A percentile compares a stretch with the other conserved stretches of the same genome.
Conservation (phyloP, 2,797 vertebrate species). For the Helarctos malayanus region DNA sequence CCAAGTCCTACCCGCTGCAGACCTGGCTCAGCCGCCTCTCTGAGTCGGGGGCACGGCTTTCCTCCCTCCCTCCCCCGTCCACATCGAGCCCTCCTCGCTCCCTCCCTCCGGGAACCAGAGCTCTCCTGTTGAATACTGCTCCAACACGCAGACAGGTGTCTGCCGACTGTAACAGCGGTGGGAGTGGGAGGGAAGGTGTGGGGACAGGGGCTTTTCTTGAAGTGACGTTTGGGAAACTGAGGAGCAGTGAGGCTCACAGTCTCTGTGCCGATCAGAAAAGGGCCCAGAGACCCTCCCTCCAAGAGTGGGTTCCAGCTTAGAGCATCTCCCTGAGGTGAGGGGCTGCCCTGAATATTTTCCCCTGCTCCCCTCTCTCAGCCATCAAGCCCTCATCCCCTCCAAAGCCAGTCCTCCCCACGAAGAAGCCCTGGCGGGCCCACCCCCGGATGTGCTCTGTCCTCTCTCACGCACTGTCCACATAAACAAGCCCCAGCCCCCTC, state of each 20-base stretch:
- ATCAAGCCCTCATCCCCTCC: not conserved
- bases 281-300: not conserved
- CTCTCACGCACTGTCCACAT: slow-evolving; percentile 16
- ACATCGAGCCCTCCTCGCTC: not conserved
- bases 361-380: not conserved
- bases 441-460: not conserved
- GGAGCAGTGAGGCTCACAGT: accelerated
- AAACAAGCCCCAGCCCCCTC: slow-evolving; percentile 38
- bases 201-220: not conserved
- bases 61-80: not conserved
- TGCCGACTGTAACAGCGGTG: accelerated
- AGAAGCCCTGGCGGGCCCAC: not conserved
- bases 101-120: accelerated
- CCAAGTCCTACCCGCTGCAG: slow-evolving; percentile 33
- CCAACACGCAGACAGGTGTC: slow-evolving; percentile 73
- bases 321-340: not conserved
- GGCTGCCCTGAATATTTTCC: not conserved
- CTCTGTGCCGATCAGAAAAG: no score
- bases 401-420: not conserved
- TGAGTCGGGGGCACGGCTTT: not conserved
- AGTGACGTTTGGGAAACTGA: not conserved
- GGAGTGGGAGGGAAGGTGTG: not conserved
- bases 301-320: not conserved
- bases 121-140: slow-evolving; percentile 36
- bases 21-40: not conserved